Percentiles rank a stretch among this genome's conserved stretches.
Conservation (phyloP, 2,888 invertebrate species). For the Panopea generosa region DNA sequence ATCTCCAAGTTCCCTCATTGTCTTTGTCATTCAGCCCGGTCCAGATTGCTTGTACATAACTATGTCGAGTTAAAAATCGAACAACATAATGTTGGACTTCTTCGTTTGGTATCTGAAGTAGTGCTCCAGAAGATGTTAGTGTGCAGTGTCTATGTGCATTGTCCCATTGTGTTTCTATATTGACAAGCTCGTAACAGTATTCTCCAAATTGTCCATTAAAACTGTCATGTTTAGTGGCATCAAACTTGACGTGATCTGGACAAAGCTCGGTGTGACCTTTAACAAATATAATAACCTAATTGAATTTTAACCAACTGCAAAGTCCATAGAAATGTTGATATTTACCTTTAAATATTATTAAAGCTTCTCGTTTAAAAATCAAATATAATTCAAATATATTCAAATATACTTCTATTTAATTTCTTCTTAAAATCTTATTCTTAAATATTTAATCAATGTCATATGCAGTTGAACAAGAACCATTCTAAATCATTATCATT, state of each 20-base stretch:
- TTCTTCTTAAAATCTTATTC: no score
- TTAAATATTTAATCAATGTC: no score
- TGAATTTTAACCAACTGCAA: no score
- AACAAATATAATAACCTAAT: conserved; percentile 9
- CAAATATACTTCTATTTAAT: no score
- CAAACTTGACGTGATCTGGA: conserved; percentile 39
- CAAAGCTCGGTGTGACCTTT: conserved; percentile 48
- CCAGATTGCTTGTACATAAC: conserved; percentile 35
- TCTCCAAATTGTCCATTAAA: conserved; percentile 53
- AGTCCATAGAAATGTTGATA: no score
- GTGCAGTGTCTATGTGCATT: conserved; percentile 51
- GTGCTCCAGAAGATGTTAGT: conserved; percentile 21
- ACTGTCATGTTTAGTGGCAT: conserved; percentile 24
- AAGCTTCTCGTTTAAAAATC: not conserved
- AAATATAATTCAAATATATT: no score
- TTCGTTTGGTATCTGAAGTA: conserved; percentile 35
- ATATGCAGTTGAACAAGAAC: no score
- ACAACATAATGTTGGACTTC: conserved; percentile 47
- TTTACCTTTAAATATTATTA: no score
- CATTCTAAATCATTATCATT: no score
- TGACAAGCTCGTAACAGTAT: conserved; percentile 50
- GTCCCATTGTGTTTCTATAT: conserved; percentile 38
- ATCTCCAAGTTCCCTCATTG: conserved; percentile 38
- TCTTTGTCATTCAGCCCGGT: conserved; percentile 44
- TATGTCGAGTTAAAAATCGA: conserved; percentile 25